Conservation (phyloP, 2,113 vertebrate species). For the Cryptotis parvus region DNA sequence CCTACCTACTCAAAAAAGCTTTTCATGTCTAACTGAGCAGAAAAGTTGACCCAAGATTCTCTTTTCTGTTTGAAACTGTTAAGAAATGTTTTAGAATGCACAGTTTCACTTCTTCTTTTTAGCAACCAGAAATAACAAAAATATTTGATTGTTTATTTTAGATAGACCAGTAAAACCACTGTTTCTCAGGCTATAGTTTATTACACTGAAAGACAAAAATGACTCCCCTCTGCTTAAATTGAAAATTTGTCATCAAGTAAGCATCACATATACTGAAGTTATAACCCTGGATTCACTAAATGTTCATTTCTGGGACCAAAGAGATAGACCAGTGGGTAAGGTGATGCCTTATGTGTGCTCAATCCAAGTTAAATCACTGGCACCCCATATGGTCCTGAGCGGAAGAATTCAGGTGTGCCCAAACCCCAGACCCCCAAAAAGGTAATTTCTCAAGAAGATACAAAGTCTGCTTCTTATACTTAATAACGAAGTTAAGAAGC, state of each 20-base stretch:
- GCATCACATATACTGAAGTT: not conserved
- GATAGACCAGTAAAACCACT: no score
- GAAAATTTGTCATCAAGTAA: conserved; percentile 14
- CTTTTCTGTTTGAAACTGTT: conserved; percentile 25
- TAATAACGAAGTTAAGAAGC: not conserved
- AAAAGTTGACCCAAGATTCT: not conserved
- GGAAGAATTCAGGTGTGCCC: no score
- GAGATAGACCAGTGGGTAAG: not conserved
- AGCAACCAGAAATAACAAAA: not conserved
- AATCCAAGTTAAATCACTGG: no score
- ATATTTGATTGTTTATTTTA: not conserved
- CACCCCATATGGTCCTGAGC: no score
- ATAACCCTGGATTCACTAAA: not conserved
- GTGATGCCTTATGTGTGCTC: no score
- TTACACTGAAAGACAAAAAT: not conserved
- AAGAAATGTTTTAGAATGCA: not conserved
- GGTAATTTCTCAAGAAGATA: no score
- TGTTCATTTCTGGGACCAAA: not conserved
- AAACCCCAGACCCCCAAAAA: no score
- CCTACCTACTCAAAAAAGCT: not conserved
- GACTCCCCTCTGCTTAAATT: not conserved
- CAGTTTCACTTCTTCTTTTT: not conserved
- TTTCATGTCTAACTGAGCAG: not conserved
- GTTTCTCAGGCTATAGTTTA: not conserved
- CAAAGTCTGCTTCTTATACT: not conserved